Conservation (phyloP, 64 coral and sea anemone species). For the Stichodactyla mertensii region DNA sequence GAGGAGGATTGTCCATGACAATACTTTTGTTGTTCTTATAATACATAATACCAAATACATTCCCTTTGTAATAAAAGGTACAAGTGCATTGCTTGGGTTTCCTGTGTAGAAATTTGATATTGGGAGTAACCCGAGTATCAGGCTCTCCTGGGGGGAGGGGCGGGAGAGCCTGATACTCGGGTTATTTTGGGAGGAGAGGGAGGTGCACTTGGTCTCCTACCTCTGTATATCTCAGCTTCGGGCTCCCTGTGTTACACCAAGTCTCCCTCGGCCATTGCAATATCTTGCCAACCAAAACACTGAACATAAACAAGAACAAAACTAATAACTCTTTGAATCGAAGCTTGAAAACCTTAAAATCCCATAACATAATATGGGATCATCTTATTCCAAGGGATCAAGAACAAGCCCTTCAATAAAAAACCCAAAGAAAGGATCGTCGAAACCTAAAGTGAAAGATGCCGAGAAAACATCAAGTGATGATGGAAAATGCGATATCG, state of each 20-base stretch:
- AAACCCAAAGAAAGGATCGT: neutral
- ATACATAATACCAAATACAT: too few relatives aligned
- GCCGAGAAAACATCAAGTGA: neutral
- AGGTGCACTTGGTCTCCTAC: too few relatives aligned
- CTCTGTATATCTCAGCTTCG: neutral
- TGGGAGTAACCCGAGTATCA: too few relatives aligned
- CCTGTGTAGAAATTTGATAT: too few relatives aligned
- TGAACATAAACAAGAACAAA: neutral
- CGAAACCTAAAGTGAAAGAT: neutral
- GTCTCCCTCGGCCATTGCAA: too few relatives aligned
- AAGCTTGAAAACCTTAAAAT: neutral
- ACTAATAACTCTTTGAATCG: neutral
- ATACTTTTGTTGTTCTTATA: too few relatives aligned
- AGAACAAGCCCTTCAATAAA: neutral
- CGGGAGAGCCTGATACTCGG: too few relatives aligned
- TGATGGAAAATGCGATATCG: neutral
- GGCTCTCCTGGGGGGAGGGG: too few relatives aligned
- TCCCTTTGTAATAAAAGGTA: too few relatives aligned
- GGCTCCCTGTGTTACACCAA: neutral
- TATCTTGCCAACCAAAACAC: neutral
- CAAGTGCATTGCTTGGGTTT: too few relatives aligned
- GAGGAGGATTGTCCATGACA: too few relatives aligned
- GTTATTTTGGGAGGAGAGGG: too few relatives aligned
- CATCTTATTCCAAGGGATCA: slow-evolving; percentile 7
- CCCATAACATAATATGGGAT: slow-evolving; percentile 6